Evolutionary conservation across 2,113 vertebrate species (phyloP).

Genomic region (Podilymbus podiceps): DNA sequence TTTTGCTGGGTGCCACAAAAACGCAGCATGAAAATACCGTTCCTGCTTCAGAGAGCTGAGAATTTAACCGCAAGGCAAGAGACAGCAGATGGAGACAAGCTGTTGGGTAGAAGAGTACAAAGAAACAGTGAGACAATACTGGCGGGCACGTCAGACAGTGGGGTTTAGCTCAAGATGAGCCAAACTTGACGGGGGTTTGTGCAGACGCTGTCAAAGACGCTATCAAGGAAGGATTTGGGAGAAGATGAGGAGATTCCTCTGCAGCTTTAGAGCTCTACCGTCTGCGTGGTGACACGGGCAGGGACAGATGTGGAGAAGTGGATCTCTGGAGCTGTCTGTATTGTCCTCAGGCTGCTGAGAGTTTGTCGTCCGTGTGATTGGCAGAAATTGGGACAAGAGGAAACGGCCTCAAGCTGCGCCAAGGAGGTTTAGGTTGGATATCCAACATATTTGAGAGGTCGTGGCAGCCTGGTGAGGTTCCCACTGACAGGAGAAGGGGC

Average conservation of each 20-base stretch:
- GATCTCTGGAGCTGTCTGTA: not conserved
- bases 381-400: not conserved
- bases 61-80: not conserved
- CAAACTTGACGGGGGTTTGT: not conserved
- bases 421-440: no score
- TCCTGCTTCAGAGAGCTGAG: not conserved
- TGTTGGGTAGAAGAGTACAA: not conserved
- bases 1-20: not conserved
- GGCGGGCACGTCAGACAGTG: not conserved
- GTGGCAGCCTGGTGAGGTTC: no score
- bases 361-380: fast-evolving
- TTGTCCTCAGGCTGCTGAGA: not conserved
- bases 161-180: not conserved
- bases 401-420: no score
- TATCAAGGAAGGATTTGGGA: not conserved
- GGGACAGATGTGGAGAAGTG: not conserved
- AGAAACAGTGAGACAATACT: not conserved
- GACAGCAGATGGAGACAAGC: conserved; percentile 37
- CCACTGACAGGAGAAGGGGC: no score
- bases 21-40: not conserved
- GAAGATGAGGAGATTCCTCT: not conserved
- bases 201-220: not conserved
- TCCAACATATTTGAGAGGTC: no score
- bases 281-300: not conserved
- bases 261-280: not conserved